phyloP scores from a whole-genome alignment of 53 echinoderm and acorn worm genomes.

The Paelopatides confundens region DNA sequence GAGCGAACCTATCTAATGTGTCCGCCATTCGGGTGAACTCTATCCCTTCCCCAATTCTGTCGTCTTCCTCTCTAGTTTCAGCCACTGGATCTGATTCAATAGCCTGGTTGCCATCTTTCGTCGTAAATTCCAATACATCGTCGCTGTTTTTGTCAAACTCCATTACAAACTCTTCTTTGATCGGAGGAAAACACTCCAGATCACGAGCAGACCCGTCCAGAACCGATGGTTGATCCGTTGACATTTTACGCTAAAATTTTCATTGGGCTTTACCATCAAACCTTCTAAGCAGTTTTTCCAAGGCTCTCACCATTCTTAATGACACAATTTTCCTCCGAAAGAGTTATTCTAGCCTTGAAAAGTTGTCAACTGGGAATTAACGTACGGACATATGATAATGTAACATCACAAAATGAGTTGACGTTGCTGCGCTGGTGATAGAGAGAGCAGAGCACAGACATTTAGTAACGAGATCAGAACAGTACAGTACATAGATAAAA shows the following conservation, averaged over 20 bases:
- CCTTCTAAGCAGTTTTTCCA: neutral
- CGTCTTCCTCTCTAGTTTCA: constrained; percentile 24
- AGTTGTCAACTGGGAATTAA: constrained; percentile 24
- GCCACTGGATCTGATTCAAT: neutral
- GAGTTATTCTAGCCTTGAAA: constrained; percentile 31
- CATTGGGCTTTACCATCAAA: neutral
- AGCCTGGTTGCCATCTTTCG: constrained; percentile 33
- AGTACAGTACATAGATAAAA: too few relatives aligned
- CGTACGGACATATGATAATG: neutral
- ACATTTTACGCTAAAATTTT: constrained; percentile 29
- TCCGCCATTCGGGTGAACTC: constrained; percentile 22
- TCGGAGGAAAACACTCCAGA: constrained; percentile 15
- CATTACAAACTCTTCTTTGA: constrained; percentile 31
- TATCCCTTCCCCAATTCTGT: constrained; percentile 15
- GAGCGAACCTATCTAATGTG: constrained; percentile 89
- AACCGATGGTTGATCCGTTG: neutral
- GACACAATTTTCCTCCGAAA: constrained; percentile 9
- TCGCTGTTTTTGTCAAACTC: constrained; percentile 16
- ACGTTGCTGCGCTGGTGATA: neutral
- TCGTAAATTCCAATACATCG: constrained; percentile 30
- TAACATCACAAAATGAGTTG: neutral
- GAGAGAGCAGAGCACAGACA: neutral
- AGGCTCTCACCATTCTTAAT: constrained; percentile 21
- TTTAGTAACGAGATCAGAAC: neutral
- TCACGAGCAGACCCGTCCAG: constrained; percentile 11